A percentile compares a stretch with the other conserved stretches of the same genome.
Conservation (phyloP, 2,113 vertebrate genomes). For the Lipophrys pholis region DNA sequence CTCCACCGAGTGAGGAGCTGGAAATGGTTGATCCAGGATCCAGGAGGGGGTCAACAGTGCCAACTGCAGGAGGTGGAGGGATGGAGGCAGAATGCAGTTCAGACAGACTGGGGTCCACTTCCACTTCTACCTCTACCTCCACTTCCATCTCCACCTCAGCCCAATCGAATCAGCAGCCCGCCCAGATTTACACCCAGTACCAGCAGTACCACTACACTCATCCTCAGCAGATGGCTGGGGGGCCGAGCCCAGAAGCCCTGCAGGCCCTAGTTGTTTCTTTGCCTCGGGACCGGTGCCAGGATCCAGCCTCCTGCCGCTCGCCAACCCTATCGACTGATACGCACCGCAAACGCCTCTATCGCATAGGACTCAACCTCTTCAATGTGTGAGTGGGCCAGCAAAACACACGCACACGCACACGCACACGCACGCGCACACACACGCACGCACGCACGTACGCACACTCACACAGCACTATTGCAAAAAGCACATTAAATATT, state of each 20-base stretch:
- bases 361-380: conserved; percentile 98
- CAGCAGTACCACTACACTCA: conserved; percentile 81
- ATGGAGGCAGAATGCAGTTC: conserved; percentile 81
- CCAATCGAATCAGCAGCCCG: conserved; percentile 84
- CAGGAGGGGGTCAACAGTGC: conserved; percentile 62
- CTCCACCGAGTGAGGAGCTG: conserved; percentile 82
- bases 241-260: conserved; percentile 88
- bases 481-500: conserved; percentile 6
- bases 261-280: conserved; percentile 96
- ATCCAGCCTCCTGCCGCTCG: conserved; percentile 92
- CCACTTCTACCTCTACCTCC: conserved; percentile 90
- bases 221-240: conserved; percentile 79
- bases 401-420: conserved; percentile 11
- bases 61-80: conserved; percentile 64
- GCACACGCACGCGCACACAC: conserved; percentile 9
- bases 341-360: conserved; percentile 96
- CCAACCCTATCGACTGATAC: conserved; percentile 96
- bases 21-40: conserved; percentile 70
- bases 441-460: conserved; percentile 17
- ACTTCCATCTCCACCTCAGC: conserved; percentile 91
- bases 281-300: conserved; percentile 95
- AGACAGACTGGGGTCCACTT: conserved; percentile 89
- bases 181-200: conserved; percentile 81
- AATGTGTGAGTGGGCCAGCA: conserved; percentile 91
- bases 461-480: background rate